These are phyloP conservation scores for Hyaena hyaena DNA, from an alignment of 2,113 vertebrate genomes.

Conservation along the genomic window DNA sequence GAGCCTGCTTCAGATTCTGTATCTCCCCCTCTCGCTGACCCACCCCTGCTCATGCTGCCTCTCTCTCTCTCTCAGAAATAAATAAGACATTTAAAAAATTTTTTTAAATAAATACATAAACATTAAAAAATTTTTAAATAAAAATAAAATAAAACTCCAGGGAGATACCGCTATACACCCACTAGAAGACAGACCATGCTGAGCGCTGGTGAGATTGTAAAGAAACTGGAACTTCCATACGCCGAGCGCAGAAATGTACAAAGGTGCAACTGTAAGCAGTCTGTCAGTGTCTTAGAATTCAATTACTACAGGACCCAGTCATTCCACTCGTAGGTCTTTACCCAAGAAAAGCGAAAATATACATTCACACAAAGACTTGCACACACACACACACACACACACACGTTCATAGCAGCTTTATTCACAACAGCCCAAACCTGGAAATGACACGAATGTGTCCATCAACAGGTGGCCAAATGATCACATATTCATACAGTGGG, in stretches of 20 bases:
- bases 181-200: background rate
- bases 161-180: background rate
- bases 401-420: background rate
- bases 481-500: background rate
- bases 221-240: background rate
- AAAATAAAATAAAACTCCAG: background rate
- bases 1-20: too few relatives aligned
- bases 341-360: background rate
- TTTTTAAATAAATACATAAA: too few relatives aligned
- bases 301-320: background rate
- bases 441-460: background rate
- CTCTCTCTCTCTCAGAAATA: too few relatives aligned
- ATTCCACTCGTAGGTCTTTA: background rate
- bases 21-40: too few relatives aligned
- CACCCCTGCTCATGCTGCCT: too few relatives aligned
- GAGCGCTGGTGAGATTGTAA: background rate
- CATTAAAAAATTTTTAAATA: too few relatives aligned
- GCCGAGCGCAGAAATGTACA: accelerated
- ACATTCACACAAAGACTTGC: background rate
- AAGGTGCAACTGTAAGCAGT: background rate
- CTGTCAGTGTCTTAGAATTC: background rate
- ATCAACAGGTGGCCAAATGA: background rate
- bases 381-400: too few relatives aligned
- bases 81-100: too few relatives aligned
- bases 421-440: background rate